Conservation (phyloP, 2,888 invertebrate genomes). For the Trichogramma evanescens region DNA sequence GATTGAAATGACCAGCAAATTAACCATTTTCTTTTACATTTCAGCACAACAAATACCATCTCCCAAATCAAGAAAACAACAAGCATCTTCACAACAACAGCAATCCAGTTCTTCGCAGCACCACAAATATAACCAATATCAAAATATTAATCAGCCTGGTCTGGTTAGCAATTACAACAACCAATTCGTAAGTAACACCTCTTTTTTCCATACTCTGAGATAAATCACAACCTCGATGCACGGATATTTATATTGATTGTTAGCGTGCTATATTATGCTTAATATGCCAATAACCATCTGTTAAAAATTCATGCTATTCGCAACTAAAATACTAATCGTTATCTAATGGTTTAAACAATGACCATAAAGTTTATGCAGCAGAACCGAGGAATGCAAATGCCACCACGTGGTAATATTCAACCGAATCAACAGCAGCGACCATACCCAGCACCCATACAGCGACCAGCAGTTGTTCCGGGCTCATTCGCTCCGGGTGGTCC, state of each 20-base stretch:
- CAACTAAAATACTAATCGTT: neutral
- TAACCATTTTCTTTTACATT: neutral
- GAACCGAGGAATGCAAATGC: conserved; percentile 45
- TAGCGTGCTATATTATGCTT: neutral
- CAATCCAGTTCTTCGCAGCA: conserved; percentile 55
- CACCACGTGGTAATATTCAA: conserved; percentile 42
- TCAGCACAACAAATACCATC: conserved; percentile 54
- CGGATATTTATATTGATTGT: neutral
- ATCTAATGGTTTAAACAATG: neutral
- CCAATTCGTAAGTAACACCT: conserved; percentile 47
- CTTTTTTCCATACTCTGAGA: conserved; percentile 14
- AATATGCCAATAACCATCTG: neutral
- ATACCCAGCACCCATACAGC: conserved; percentile 52
- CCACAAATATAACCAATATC: conserved; percentile 52
- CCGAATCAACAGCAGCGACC: conserved; percentile 47
- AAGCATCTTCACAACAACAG: conserved; percentile 48
- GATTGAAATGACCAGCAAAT: neutral
- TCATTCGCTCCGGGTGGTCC: conserved; percentile 50
- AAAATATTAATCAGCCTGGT: conserved; percentile 49
- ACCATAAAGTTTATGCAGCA: conserved; percentile 38
- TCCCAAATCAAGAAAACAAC: conserved; percentile 55
- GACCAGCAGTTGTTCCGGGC: conserved; percentile 43
- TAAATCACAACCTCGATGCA: neutral
- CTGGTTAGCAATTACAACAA: conserved; percentile 44
- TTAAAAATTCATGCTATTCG: neutral